These are phyloP conservation scores for Redunca redunca DNA, from an alignment of 2,113 vertebrate genomes.

Conservation along the genomic window DNA sequence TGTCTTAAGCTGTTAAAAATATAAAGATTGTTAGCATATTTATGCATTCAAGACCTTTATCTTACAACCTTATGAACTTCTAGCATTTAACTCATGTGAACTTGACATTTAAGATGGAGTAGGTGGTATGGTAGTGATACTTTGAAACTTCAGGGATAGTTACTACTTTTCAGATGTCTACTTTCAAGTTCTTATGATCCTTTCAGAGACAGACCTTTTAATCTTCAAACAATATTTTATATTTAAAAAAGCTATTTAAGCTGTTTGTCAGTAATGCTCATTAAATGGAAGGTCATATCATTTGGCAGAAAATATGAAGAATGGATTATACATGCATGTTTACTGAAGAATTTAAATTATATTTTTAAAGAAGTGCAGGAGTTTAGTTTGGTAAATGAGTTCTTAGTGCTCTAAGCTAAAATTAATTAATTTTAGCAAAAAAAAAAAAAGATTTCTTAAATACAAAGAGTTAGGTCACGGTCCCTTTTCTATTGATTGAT, in stretches of 20 bases:
- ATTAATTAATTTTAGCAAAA: slow-evolving; percentile 48
- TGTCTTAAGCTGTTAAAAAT: slow-evolving; percentile 50
- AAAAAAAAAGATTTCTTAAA: slow-evolving; percentile 60
- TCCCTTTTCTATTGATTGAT: slow-evolving; percentile 45
- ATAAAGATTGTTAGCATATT: not conserved
- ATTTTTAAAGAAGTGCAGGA: not conserved
- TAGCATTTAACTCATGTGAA: not conserved
- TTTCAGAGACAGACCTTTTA: not conserved
- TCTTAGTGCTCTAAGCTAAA: not conserved
- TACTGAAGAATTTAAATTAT: slow-evolving; percentile 4
- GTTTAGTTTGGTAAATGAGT: slow-evolving; percentile 35
- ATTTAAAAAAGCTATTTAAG: slow-evolving; percentile 23
- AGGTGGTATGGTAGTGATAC: not conserved
- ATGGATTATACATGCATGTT: not conserved
- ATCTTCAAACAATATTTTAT: not conserved
- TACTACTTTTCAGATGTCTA: not conserved
- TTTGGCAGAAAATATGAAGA: slow-evolving; percentile 40
- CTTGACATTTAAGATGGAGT: slow-evolving; percentile 25
- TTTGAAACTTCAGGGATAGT: slow-evolving; percentile 6
- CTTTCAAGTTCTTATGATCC: not conserved
- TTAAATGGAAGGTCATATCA: slow-evolving; percentile 29
- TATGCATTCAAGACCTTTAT: slow-evolving; percentile 23
- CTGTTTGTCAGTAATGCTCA: slow-evolving; percentile 37
- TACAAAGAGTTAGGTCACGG: slow-evolving; percentile 17
- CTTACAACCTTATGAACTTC: slow-evolving; percentile 10